These are phyloP conservation scores for mouse (Mus musculus) DNA, from an alignment of 2,113 vertebrate genomes.

Conservation along the genomic window GRCm39 chr11:101485501-101486000, in stretches of 20 bases:
- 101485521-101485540: no score
- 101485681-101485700: background rate
- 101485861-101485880: background rate
- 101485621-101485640: background rate
- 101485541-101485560: background rate
- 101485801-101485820: constrained; percentile 48
- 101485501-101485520: background rate
- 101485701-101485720: accelerated
- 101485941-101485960: background rate
- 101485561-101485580: background rate
- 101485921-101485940: background rate
- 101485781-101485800: constrained; percentile 25
- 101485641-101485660: background rate
- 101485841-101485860: background rate
- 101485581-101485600: background rate
- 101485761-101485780: background rate
- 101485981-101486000: background rate
- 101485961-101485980: background rate
- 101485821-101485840: background rate
- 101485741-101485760: constrained; percentile 66
- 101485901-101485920: background rate
- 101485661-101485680: background rate
- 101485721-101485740: background rate
- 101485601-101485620: background rate
- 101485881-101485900: background rate